Evolutionary conservation across 2,888 invertebrate genomes (phyloP), one percentile per base, ranked within the genome.

Genomic region (Brassicogethes aeneus): DNA sequence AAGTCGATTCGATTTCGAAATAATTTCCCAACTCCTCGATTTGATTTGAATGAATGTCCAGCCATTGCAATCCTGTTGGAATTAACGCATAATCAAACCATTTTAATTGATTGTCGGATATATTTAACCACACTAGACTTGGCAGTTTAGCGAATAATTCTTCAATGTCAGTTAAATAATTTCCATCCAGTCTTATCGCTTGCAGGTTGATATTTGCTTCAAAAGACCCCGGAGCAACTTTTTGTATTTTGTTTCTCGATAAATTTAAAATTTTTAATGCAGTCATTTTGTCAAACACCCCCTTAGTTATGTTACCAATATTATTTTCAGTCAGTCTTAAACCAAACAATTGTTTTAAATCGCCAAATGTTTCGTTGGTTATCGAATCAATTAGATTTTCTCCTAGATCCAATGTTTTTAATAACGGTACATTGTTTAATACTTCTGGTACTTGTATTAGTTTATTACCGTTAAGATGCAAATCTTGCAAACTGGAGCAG

Each of bases 31-130:
- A 74, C 68, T 85, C 85, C 54, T 78, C 77, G 52, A 90, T 87
- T 69, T 82, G 80, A 71, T 90, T 90, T 50, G 84, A 78, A 60
- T 87, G 87, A 60, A 89, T 81, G 70, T 90, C 88, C 55, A 90
- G 70, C 84, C 86, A 86, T 70, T 86, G 83, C 55, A 90, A 72
- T 61, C 84, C 81, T 52, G 83, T 84, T 46, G 89, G 89, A 65
- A 90, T 83, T 69, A 87, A 77, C 41, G 85, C 83, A 66, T 88
- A 89, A 70, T 89, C 87, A 66, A 90, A 86, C 77, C 80, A 80
- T 69, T 81, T 81, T 51, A 90, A 73, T 62, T 80, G 79, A 70
- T 90, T 90, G 69, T 85, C 86, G 57, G 87, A 88, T 61, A 89
- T 85, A 64, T 89, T 89, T 43, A 90, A 72, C 85, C 87, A 87